phyloP scores from a whole-genome alignment of 2,797 vertebrate genomes.

The Megalops cyprinoides region DNA sequence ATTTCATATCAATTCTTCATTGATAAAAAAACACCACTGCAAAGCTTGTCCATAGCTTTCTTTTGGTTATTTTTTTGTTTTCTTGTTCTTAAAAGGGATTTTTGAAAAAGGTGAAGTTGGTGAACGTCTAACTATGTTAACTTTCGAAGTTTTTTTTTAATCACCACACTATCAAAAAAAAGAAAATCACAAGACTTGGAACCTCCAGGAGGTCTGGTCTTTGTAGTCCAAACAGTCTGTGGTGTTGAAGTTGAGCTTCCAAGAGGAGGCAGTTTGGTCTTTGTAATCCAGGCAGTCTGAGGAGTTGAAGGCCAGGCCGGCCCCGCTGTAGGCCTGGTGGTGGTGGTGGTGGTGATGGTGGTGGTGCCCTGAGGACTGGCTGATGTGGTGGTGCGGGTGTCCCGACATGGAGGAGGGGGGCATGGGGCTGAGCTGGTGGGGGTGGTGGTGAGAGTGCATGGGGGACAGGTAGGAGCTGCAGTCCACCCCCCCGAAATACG shows the following conservation, averaged over 20 bases:
- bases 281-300: constrained; percentile 98
- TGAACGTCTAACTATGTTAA: constrained; percentile 20
- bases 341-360: constrained; percentile 79
- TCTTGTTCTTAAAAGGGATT: constrained; percentile 31
- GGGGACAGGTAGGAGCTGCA: constrained; percentile 91
- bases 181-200: constrained; percentile 90
- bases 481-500: constrained; percentile 92
- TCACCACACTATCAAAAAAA: constrained; percentile 2
- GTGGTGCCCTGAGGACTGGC: constrained; percentile 86
- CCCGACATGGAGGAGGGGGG: constrained; percentile 79
- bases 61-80: constrained; percentile 23
- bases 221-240: constrained; percentile 98
- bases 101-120: neutral
- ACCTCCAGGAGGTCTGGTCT: constrained; percentile 95
- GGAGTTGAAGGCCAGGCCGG: constrained; percentile 87
- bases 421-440: constrained; percentile 89
- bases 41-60: constrained; percentile 22
- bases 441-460: constrained; percentile 92
- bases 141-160: constrained; percentile 20
- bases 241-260: constrained; percentile 98
- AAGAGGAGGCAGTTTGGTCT: constrained; percentile 82
- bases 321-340: constrained; percentile 84
- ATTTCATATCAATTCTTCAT: constrained; percentile 34
- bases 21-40: constrained; percentile 24
- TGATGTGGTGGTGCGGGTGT: constrained; percentile 86